These are phyloP conservation scores for Macrostomum lignano DNA, from an alignment of 1,140 invertebrate species.

Conservation along the genomic window DNA sequence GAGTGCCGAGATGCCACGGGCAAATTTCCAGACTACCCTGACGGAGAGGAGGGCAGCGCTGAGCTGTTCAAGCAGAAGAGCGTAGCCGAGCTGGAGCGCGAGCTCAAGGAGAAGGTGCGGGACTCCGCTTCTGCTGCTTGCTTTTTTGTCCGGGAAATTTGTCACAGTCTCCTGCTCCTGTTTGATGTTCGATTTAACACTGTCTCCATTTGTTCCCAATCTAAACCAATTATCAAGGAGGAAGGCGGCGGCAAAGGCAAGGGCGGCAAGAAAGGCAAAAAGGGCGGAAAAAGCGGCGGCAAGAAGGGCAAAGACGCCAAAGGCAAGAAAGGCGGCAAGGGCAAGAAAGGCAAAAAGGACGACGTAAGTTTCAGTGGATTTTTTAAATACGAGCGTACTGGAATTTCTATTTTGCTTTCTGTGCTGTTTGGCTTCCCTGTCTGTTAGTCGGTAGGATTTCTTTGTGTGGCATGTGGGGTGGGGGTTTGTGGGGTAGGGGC, in stretches of 20 bases:
- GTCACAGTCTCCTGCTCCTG: too few relatives aligned
- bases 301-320: conserved; percentile 14
- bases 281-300: conserved; percentile 12
- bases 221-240: background rate
- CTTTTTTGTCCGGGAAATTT: too few relatives aligned
- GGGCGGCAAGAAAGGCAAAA: conserved; percentile 18
- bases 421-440: too few relatives aligned
- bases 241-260: conserved; percentile 8
- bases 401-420: background rate
- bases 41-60: conserved; percentile 54
- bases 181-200: background rate
- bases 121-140: conserved; percentile 12
- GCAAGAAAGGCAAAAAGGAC: conserved; percentile 19
- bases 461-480: too few relatives aligned
- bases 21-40: conserved; percentile 60
- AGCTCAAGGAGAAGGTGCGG: conserved; percentile 20
- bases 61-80: conserved; percentile 39
- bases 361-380: conserved; percentile 10
- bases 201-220: background rate
- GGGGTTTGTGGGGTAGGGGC: too few relatives aligned
- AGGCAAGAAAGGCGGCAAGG: conserved; percentile 16
- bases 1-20: conserved; percentile 35
- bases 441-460: too few relatives aligned
- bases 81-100: conserved; percentile 24
- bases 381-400: background rate